Evolutionary conservation across 2,113 vertebrate species (phyloP).

Genomic region (Pseudopodoces humilis): DNA sequence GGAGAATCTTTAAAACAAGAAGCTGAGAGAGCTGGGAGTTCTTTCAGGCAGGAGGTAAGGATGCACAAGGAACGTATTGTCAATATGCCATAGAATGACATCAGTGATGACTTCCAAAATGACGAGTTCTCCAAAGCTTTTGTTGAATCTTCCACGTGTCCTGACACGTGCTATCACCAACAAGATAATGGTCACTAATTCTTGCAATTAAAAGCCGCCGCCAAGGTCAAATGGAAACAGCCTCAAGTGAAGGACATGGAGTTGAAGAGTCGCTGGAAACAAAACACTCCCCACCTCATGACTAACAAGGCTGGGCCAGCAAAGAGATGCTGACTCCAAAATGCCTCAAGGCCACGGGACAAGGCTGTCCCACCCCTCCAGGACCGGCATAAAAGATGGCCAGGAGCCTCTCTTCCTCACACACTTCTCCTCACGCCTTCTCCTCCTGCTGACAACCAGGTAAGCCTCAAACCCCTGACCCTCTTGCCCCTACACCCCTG

Average conservation of each 20-base stretch:
- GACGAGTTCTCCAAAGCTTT: neutral
- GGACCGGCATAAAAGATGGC: rapidly evolving
- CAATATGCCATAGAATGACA: neutral
- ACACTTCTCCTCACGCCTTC: neutral
- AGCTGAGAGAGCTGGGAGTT: too few relatives aligned
- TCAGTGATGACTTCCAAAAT: neutral
- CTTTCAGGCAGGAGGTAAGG: too few relatives aligned
- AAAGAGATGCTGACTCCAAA: neutral
- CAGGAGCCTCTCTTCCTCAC: neutral
- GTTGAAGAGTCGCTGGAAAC: too few relatives aligned
- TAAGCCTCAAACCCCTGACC: neutral
- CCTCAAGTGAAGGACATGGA: neutral
- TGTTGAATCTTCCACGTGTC: neutral
- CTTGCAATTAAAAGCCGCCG: neutral
- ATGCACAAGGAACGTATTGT: neutral
- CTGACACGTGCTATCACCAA: neutral
- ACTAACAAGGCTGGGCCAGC: rapidly evolving
- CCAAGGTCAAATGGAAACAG: neutral
- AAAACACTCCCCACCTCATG: neutral
- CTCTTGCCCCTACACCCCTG: neutral
- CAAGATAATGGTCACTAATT: neutral
- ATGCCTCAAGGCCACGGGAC: neutral
- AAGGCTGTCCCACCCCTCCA: neutral
- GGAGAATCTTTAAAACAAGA: too few relatives aligned
- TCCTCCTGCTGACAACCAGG: neutral